Percentiles rank a stretch among this genome's conserved stretches.
Conservation (phyloP, 2,113 vertebrate species). For the Plestiodon gilberti region DNA sequence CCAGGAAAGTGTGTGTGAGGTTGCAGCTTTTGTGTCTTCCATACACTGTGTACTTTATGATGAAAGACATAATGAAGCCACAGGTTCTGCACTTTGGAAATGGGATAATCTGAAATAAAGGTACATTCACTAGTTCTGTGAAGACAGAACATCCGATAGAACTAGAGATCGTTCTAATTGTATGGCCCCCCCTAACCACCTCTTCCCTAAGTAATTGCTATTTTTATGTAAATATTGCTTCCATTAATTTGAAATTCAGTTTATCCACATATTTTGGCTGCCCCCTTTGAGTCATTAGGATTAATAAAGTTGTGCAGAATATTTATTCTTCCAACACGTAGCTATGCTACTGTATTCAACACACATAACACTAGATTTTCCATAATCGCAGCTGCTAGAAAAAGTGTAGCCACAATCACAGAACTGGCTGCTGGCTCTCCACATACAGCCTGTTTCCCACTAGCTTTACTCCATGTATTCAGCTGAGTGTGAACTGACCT, state of each 20-base stretch:
- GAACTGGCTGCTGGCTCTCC: background rate
- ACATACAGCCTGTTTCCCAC: accelerated
- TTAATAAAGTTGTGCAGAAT: background rate
- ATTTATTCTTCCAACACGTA: background rate
- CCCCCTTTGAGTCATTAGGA: background rate
- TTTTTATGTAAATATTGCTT: background rate
- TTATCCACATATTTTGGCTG: background rate
- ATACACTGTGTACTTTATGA: too few relatives aligned
- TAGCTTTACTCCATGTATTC: background rate
- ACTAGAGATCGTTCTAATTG: background rate
- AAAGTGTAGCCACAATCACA: background rate
- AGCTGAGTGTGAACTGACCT: background rate
- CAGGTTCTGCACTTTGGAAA: background rate
- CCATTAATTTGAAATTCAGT: background rate
- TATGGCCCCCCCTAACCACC: background rate
- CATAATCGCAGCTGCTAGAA: background rate
- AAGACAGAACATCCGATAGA: background rate
- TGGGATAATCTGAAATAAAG: background rate
- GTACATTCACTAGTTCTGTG: background rate
- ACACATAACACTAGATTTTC: background rate
- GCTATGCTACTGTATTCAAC: background rate
- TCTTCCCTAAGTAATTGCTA: background rate
- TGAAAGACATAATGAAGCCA: background rate
- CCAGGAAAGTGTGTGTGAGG: too few relatives aligned
- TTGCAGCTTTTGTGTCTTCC: too few relatives aligned